Evolutionary conservation across 92 coral and sea anemone species (phyloP), one percentile per base, ranked within the genome.

Genomic region (Epizoanthus scotinus): DNA sequence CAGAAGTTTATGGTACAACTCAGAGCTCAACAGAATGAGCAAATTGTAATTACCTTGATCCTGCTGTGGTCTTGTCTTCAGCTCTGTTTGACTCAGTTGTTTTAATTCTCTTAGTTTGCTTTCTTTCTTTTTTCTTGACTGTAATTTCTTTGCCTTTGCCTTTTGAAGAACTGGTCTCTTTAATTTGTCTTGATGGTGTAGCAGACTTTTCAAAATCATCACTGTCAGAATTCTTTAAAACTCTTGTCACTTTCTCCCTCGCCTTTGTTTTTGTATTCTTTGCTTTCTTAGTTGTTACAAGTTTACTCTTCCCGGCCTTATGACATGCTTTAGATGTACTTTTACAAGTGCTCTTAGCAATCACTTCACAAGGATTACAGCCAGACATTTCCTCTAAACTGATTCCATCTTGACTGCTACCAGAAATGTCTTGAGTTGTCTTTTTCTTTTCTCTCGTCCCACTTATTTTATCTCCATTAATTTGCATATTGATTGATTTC

Each of bases 151-250:
- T 49, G 29, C 18, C 19, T 31, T 22, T 26, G 13, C 53, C 60
- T 9, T 44, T 20, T 8, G 58, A 12, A 24, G 17, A 44, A 9
- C 47, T 34, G 47, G 77, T 22, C 44, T 70, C 57, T 9, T 70
- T 22, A n/a, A 42, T 55, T 9, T 70, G 38, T 18, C 22, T 70
- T 1, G 10, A 18, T 25, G 31, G 25, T 44, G 49, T 18, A 20
- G 10, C 0, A 36, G n/a, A 67, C 40, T 10, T 47, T 44, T 70
- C 77, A 70, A 70, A 70, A 70, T 70, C 64, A 59, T 59, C 77
- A 70, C 77, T 47, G 6, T 70, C 77, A 6, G 59, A 70, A 49
- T 57, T 70, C 19, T 70, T 70, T 14, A 49, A 7, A 5, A 70
- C 18, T 20, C 21, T 70, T 26, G 22, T 24, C 26, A 34, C 57